Evolutionary conservation across 2,113 vertebrate genomes (phyloP), one percentile per base, ranked within the genome.

Genomic region (Xiphophorus hellerii): DNA sequence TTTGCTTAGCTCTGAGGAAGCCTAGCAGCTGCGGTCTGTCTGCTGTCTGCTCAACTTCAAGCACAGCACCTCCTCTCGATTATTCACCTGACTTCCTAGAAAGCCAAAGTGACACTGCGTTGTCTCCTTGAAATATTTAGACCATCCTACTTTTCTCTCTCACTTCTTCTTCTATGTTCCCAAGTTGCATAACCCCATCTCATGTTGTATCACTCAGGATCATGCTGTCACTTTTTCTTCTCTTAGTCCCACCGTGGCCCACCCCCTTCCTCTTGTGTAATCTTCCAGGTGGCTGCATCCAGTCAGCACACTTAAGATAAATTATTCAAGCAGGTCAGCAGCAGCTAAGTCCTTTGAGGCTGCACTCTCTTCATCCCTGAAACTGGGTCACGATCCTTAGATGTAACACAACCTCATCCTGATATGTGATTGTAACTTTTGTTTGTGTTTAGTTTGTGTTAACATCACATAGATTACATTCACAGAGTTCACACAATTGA

Each of bases 271-370:
- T 14, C 28, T 69, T 29, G 0, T 69, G 69, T 81, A 74, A 73
- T 81, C 71, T 82, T 88, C 85, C 83, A 86, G 87, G 86, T 89
- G 89, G 71, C 81, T 78, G 78, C 42, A 27, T 87, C 77, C 72
- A 84, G 69, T 77, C 87, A 76, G 65, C 73, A 84, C 70, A 68
- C 86, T 85, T 71, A 39, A 37, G 70, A 80, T 94, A 74, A 93
- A 94, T 93, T 81, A 92, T 94, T 93, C 76, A 93, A 80, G 85
- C 80, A 65, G 85, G 86, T 88, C 83, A 78, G 82, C 35, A 3
- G 78, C 31, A 44, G 39, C 33, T 66, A 20, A 30, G 58, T 78
- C 80, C 74, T 74, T 73, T 20, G 84, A 80, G 84, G 76, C 81
- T 62, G 65, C 69, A 3, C 81, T 77, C 84, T 81, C 77, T 58